Evolutionary conservation across 2,888 invertebrate species (phyloP), one percentile per base, ranked within the genome.

Genomic region (Drosophila histrio): DNA sequence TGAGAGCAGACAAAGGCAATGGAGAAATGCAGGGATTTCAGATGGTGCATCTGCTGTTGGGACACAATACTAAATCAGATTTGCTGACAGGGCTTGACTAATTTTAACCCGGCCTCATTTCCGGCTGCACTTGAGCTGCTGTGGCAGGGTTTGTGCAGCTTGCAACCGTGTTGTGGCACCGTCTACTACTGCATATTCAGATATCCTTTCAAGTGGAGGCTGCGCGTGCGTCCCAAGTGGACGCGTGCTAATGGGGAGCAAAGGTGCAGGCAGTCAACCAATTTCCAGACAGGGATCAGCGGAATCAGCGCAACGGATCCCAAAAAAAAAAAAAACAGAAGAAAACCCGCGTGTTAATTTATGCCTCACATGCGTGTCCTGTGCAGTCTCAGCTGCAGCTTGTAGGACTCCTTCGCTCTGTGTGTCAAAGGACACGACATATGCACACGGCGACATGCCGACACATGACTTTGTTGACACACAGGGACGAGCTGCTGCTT

Each of bases 391-490:
- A 84, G 83, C 84, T 84, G 84, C 87, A 67, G 50, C 59, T 63
- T 50, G 47, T 17, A 13, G 2, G 8, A 17, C 17, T 26, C 17
- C 8, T 36, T 52, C 34, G 43, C 47, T 43, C 65, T 74, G 70
- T 79, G 62, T 73, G 76, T 73, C 78, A 80, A 80, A 88, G 85
- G 87, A 88, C 74, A 67, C 70, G 80, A 71, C 77, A 87, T 81
- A 79, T 85, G 85, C 69, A 63, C 71, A 53, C 85, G 76, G 80
- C 77, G 84, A 88, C 80, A 85, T 70, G 69, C 79, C 80, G 86
- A 88, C 86, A 89, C 83, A 89, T 88, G 89, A 83, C 81, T 74
- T 67, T 89, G 89, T 88, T 89, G 87, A 89, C 86, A 87, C 86
- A 82, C 72, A 72, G 64, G 54, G 17, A 41, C 56, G 34, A 9